Percentiles rank a stretch among this genome's conserved stretches.
These are phyloP conservation scores for Rhegmatorhina hoffmannsi DNA, from an alignment of 2,113 vertebrate genomes.

Conservation along the genomic window DNA sequence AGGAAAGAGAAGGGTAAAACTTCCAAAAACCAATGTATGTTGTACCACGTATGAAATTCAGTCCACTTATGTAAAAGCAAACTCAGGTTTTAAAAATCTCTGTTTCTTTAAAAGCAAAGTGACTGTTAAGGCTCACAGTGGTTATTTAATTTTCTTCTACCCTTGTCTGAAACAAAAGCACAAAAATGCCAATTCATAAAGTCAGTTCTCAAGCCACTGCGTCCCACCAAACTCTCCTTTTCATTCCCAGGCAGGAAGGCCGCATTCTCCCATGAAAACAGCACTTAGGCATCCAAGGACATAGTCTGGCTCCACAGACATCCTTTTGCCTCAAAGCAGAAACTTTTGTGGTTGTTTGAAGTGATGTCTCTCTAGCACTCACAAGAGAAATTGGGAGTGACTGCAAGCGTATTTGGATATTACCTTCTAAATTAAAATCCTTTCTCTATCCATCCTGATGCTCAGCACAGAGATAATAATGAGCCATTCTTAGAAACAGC, in stretches of 20 bases:
- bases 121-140: not conserved
- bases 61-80: not conserved
- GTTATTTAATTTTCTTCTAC: not conserved
- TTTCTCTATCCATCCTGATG: not conserved
- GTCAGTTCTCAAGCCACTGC: not conserved
- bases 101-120: not conserved
- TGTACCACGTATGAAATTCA: not conserved
- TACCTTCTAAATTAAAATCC: not conserved
- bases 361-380: not conserved
- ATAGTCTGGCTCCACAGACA: not conserved
- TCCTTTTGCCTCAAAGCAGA: not conserved
- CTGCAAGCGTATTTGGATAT: not conserved
- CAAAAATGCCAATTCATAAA: not conserved
- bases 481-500: not conserved
- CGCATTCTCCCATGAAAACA: not conserved
- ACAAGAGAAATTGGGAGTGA: not conserved
- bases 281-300: not conserved
- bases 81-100: not conserved
- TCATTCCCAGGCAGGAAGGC: not conserved
- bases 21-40: not conserved
- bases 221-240: not conserved
- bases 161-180: not conserved
- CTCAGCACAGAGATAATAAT: not conserved
- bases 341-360: not conserved
- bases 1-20: not conserved